Evolutionary conservation across 2,113 vertebrate species (phyloP).

Genomic region (Myanophis thanlyinensis): DNA sequence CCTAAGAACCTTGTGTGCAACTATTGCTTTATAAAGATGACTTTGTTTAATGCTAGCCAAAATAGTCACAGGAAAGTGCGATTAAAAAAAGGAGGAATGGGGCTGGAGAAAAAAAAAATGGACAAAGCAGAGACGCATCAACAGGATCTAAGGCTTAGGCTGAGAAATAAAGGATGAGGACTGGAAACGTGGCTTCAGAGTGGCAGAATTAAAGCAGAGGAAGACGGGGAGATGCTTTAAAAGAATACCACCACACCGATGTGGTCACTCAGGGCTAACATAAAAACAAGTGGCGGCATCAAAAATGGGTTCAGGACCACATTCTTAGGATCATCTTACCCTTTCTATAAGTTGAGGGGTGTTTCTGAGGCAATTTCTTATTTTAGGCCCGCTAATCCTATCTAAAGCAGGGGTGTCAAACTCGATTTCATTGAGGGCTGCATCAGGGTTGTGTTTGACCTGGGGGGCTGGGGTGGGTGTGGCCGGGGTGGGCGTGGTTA

Average conservation of each 20-base stretch:
- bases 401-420: too few species aligned
- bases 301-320: background rate
- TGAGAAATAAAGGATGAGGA: background rate
- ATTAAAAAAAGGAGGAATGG: background rate
- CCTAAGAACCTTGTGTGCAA: background rate
- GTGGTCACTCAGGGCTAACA: background rate
- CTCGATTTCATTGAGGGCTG: too few species aligned
- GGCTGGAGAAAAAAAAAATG: background rate
- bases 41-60: background rate
- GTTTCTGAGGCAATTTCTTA: background rate
- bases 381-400: background rate
- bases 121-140: background rate
- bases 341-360: background rate
- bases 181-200: background rate
- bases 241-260: background rate
- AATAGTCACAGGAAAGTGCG: background rate
- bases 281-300: background rate
- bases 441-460: too few species aligned
- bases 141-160: background rate
- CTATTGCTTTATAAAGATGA: background rate
- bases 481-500: too few species aligned
- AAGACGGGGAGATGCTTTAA: background rate
- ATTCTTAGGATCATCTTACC: background rate
- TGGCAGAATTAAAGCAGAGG: background rate
- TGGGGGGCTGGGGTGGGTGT: too few species aligned